Evolutionary conservation across 2,113 vertebrate species (phyloP).

Genomic region (Ciconia boyciana): DNA sequence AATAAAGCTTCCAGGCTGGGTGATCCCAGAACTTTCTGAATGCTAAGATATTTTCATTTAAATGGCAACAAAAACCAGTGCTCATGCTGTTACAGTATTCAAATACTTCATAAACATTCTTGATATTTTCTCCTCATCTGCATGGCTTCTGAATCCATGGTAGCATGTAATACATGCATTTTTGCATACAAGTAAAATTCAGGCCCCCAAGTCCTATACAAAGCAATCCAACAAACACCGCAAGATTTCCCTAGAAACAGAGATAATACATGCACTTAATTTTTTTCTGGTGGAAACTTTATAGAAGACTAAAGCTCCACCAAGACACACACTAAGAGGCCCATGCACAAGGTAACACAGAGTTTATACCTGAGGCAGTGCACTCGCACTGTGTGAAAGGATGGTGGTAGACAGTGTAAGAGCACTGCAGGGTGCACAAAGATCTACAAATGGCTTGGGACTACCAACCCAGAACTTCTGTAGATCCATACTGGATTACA

Average conservation of each 20-base stretch:
- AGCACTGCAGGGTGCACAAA: neutral
- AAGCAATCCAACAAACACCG: neutral
- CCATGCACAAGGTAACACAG: neutral
- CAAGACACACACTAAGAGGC: neutral
- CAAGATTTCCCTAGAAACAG: neutral
- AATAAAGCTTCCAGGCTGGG: neutral
- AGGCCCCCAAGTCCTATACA: neutral
- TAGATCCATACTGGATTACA: neutral
- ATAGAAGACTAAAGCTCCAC: neutral
- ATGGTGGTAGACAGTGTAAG: rapidly evolving
- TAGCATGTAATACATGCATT: neutral
- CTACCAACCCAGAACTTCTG: neutral
- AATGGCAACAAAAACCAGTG: neutral
- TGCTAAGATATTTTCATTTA: neutral
- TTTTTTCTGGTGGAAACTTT: neutral
- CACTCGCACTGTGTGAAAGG: rapidly evolving
- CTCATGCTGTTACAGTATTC: neutral
- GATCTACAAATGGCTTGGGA: neutral
- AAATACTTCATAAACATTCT: neutral
- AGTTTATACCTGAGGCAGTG: neutral
- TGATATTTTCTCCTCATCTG: neutral
- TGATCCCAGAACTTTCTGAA: neutral
- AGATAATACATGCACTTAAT: neutral
- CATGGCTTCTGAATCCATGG: neutral
- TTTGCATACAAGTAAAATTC: neutral